phyloP scores from a whole-genome alignment of 2,113 vertebrate species.

The Macquaria australasica region DNA sequence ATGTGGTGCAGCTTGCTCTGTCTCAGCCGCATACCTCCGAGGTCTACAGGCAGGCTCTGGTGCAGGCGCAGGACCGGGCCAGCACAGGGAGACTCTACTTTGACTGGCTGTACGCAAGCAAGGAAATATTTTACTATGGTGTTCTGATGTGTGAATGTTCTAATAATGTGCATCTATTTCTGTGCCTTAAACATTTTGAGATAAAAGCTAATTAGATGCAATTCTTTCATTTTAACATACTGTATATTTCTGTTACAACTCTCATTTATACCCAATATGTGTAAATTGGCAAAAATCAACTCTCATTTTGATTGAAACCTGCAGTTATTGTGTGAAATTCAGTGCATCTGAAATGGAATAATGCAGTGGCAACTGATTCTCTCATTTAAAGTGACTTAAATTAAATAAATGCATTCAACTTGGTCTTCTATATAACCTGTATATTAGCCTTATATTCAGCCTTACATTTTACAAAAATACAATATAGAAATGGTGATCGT shows the following conservation, averaged over 20 bases:
- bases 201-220: background rate
- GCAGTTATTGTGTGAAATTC: background rate
- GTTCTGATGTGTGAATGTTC: background rate
- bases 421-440: background rate
- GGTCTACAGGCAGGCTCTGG: conserved; percentile 91
- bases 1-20: conserved; percentile 93
- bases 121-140: background rate
- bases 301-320: background rate
- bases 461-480: background rate
- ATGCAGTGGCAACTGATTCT: background rate
- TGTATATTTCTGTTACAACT: no score
- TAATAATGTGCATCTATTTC: background rate
- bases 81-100: conserved; percentile 88
- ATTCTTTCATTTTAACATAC: background rate
- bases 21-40: conserved; percentile 91
- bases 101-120: conserved; percentile 90
- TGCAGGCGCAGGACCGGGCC: conserved; percentile 84
- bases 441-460: background rate
- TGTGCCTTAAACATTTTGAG: background rate
- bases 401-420: background rate
- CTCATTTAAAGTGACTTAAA: background rate
- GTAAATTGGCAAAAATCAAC: background rate
- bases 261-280: background rate
- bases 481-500: background rate
- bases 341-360: background rate